Evolutionary conservation across 37 sponge, comb jelly and placozoan species (phyloP).

Genomic region (Diacarnus erythraeanus): DNA sequence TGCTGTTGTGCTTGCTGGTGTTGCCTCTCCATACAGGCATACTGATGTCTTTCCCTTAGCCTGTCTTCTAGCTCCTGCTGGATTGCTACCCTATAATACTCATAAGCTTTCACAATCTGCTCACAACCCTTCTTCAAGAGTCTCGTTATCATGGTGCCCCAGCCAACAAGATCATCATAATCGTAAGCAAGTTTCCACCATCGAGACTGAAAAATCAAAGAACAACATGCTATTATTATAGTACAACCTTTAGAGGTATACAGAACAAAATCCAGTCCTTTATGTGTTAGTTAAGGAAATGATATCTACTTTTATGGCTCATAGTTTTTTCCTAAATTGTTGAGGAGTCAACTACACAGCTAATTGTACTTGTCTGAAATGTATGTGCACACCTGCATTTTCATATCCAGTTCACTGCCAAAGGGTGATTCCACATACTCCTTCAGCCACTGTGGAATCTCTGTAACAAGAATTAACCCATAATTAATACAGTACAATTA

Average conservation of each 20-base stretch:
- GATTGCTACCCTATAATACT: conserved; percentile 72
- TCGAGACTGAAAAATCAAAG: neutral
- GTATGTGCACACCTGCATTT: conserved; percentile 25
- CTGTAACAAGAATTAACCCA: no score
- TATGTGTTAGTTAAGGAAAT: no score
- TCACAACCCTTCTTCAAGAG: conserved; percentile 86
- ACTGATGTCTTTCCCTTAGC: neutral
- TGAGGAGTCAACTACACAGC: neutral
- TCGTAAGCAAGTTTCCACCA: neutral
- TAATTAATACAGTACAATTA: no score
- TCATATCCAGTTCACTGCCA: conserved; percentile 32
- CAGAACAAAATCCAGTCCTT: no score
- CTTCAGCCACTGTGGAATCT: conserved; percentile 78
- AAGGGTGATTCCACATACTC: conserved; percentile 61
- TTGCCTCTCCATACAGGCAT: neutral
- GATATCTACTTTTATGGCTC: no score
- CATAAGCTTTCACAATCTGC: conserved; percentile 72
- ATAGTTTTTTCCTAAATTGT: neutral
- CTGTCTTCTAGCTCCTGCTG: conserved; percentile 59
- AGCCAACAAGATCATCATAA: conserved; percentile 71
- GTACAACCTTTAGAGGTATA: no score
- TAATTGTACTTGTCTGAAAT: neutral
- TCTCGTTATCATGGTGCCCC: conserved; percentile 77
- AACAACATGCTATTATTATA: no score
- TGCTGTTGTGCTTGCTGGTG: conserved; percentile 6